These are phyloP conservation scores for Solenodon paradoxus DNA, from an alignment of 2,113 vertebrate genomes.

Conservation along the genomic window DNA sequence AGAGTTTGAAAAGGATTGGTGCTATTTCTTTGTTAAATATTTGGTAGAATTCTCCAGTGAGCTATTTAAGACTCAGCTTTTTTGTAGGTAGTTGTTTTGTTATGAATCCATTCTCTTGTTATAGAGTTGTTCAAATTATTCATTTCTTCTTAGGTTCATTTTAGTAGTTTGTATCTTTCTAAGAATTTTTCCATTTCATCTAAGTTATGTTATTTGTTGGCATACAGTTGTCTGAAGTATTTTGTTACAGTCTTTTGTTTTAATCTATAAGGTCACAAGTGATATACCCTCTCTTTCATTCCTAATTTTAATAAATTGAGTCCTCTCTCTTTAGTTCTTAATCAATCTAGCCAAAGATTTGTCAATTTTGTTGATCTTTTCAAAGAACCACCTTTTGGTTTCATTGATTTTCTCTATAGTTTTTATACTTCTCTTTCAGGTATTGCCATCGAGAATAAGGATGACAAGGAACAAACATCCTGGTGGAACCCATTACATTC, in stretches of 20 bases:
- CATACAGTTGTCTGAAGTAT: no score
- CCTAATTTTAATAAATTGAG: no score
- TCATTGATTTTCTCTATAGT: not conserved
- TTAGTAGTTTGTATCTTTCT: no score
- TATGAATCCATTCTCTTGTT: not conserved
- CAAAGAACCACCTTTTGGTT: not conserved
- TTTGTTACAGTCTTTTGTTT: no score
- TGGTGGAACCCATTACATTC: not conserved
- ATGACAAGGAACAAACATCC: not conserved
- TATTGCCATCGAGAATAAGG: not conserved
- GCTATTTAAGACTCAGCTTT: not conserved
- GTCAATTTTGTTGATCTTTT: no score
- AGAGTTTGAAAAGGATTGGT: not conserved
- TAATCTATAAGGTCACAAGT: not conserved
- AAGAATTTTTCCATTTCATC: no score
- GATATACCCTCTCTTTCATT: not conserved
- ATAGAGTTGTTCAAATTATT: not conserved
- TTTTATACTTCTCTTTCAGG: not conserved
- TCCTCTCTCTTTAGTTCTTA: no score
- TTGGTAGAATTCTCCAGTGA: slow-evolving; percentile 7
- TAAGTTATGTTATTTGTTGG: no score
- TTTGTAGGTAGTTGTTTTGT: not conserved
- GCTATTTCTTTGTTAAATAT: slow-evolving; percentile 26
- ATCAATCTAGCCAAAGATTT: no score
- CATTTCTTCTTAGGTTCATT: no score